Base-by-base conservation (phyloP, 2,888 invertebrate genomes). In the Petrolisthes cinctipes region DNA sequence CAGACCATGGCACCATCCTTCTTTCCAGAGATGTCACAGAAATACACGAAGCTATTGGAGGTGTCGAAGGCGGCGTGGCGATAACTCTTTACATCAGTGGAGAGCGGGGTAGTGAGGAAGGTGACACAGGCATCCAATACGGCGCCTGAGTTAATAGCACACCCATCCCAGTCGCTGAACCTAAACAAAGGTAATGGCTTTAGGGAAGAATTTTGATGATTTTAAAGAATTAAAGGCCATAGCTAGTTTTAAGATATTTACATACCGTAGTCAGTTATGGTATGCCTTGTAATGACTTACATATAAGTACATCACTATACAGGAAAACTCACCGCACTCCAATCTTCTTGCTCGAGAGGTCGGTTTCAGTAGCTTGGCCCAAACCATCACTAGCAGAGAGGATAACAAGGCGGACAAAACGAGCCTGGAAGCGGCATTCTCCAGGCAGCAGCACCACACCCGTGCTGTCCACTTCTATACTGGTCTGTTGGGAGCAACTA, bases 381-480 rank as follows among this genome's bases (percentile, higher is more conserved):
- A 73, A 23, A 23, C 85, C 82, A n/a, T 57, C 53, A 20, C 73
- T 83, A 51, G 57, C 85, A 2, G 75, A 83, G n/a, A 84, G 68
- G 57, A 90, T 86, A 53, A 88, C 17, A 2, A 90, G 53, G 4
- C 90, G 83, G 20, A 76, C 88, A 54, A 37, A 90, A 23, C 90
- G 86, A 17, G 88, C 86, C 66, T 88, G 66, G 68, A 90, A 85
- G 6, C 84, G 81, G 61, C 90, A 90, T 61, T 82, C 79, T 1
- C 51, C 14, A 4, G 88, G 88, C 14, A 90, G 85, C 6, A 9
- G 9, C 17, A 82, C 88, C 3, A 78, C 66, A n/a, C 61, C 57
- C 51, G n/a, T 75, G 4, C 57, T 5, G 5, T 82, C 83, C n/a
- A 87, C 83, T 3, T 51, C 37, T 1, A 82, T 75, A 51, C 17